Evolutionary conservation across 2,113 vertebrate species (phyloP).

Genomic region (Edolisoma coerulescens): DNA sequence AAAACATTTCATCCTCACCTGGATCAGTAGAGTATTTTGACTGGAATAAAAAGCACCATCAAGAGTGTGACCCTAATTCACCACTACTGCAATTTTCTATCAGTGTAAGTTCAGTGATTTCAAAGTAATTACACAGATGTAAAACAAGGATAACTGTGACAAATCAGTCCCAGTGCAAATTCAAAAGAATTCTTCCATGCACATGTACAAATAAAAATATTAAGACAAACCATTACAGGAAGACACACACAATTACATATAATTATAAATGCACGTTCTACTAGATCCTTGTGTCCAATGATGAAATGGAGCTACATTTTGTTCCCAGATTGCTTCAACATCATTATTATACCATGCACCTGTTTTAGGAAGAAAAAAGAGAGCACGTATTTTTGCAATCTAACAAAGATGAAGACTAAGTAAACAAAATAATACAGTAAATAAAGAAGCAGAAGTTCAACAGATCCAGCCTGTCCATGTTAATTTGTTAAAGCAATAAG

Average conservation of each 20-base stretch:
- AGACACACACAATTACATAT: background rate
- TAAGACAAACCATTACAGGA: background rate
- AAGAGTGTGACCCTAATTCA: background rate
- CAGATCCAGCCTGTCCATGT: background rate
- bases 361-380: background rate
- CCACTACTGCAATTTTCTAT: background rate
- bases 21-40: conserved; percentile 2
- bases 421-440: conserved; percentile 1
- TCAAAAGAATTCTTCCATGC: conserved; percentile 3
- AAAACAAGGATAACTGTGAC: background rate
- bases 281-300: background rate
- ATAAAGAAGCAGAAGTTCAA: background rate
- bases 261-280: background rate
- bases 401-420: background rate
- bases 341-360: background rate
- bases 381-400: background rate
- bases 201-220: conserved; percentile 33
- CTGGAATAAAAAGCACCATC: conserved; percentile 33
- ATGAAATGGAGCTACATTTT: background rate
- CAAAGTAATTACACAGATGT: conserved; percentile 33
- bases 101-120: background rate
- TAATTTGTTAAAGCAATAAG: background rate
- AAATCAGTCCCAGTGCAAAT: conserved; percentile 11
- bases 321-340: background rate
- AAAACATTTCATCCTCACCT: conserved; percentile 37